These are phyloP conservation scores for Rhinella marina DNA, from an alignment of 2,797 vertebrate species.

Conservation along the genomic window DNA sequence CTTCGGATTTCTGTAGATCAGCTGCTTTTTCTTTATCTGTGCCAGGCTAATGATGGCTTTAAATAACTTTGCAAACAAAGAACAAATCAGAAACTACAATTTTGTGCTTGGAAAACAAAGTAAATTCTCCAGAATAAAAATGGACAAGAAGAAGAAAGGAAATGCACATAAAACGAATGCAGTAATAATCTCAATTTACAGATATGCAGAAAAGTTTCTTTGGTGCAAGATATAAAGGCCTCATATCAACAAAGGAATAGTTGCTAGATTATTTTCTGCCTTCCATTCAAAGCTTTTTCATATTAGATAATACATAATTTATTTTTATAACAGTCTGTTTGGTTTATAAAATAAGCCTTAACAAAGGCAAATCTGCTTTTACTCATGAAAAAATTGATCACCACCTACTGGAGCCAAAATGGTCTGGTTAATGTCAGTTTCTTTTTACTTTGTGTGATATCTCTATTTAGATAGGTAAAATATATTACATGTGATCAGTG, in stretches of 20 bases:
- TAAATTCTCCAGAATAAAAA: neutral
- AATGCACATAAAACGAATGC: neutral
- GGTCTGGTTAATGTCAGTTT: neutral
- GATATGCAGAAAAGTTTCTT: neutral
- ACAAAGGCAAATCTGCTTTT: neutral
- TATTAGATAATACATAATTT: neutral
- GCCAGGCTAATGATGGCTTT: slow-evolving; percentile 21
- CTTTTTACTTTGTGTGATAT: neutral
- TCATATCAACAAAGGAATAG: slow-evolving; percentile 1
- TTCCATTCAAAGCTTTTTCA: neutral
- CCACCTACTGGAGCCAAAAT: neutral
- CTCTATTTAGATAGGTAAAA: neutral
- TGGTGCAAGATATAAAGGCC: neutral
- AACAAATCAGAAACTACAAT: slow-evolving; percentile 40
- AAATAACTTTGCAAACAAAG: slow-evolving; percentile 30
- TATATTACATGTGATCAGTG: neutral
- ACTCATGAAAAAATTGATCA: neutral
- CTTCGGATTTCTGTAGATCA: slow-evolving; percentile 11
- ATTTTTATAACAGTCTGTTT: neutral
- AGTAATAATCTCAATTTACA: slow-evolving; percentile 16
- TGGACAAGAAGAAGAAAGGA: neutral
- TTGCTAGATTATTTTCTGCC: neutral
- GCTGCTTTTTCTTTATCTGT: neutral
- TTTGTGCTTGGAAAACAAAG: neutral
- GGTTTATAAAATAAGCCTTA: no score